phyloP scores from a whole-genome alignment of 2,113 vertebrate genomes.

The Dicerorhinus sumatrensis region DNA sequence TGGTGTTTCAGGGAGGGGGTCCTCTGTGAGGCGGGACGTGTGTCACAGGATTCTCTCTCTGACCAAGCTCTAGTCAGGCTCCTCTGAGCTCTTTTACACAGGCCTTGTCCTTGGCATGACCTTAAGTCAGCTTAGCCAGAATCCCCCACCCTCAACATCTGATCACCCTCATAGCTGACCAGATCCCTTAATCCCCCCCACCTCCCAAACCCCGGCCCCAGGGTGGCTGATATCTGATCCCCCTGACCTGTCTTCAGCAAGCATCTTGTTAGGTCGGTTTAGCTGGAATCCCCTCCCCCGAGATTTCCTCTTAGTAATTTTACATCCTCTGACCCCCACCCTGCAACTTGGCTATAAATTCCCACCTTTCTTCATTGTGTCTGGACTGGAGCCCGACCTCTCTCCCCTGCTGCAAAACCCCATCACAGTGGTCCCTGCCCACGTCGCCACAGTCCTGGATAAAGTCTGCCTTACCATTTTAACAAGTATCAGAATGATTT shows the following conservation, averaged over 20 bases:
- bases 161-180: neutral
- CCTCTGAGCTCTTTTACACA: neutral
- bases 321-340: too few species aligned
- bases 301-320: neutral
- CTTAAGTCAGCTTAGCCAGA: neutral
- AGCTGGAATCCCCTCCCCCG: neutral
- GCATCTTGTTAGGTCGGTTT: neutral
- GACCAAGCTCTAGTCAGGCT: neutral
- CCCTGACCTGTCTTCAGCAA: neutral
- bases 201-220: neutral
- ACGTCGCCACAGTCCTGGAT: fast-evolving
- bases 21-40: neutral
- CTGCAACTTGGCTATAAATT: neutral
- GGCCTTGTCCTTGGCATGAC: neutral
- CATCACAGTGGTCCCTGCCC: neutral
- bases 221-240: neutral
- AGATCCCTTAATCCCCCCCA: neutral
- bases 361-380: neutral
- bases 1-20: neutral
- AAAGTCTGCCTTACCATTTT: neutral
- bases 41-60: neutral
- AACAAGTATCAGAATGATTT: neutral
- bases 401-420: neutral
- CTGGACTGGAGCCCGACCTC: neutral
- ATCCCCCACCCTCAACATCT: neutral